Percentiles rank a stretch among this genome's conserved stretches.
Conservation (phyloP, 1,140 invertebrate genomes). For the Drosophila pectinifera region DNA sequence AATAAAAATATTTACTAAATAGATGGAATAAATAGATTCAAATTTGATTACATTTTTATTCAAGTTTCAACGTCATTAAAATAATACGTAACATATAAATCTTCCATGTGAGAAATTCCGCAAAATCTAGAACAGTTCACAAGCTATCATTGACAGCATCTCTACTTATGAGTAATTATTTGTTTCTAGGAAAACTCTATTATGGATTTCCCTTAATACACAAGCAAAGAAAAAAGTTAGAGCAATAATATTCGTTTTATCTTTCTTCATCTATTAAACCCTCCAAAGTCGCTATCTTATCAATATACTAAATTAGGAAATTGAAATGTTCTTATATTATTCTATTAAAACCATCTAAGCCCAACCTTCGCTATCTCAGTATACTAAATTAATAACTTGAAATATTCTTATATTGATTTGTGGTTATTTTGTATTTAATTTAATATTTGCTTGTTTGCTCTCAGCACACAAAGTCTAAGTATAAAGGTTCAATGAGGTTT, state of each 20-base stretch:
- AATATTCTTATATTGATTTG: too few relatives aligned
- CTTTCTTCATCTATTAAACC: background rate
- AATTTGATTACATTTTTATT: background rate
- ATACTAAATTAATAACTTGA: too few relatives aligned
- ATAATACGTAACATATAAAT: background rate
- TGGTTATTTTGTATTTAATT: too few relatives aligned
- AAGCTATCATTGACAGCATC: background rate
- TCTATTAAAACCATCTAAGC: too few relatives aligned
- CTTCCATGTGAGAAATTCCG: background rate
- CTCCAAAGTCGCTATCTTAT: constrained; percentile 2
- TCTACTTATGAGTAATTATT: background rate
- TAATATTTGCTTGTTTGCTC: too few relatives aligned
- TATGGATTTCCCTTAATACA: background rate
- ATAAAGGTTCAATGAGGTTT: background rate
- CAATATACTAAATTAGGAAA: constrained; percentile 5
- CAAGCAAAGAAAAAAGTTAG: background rate
- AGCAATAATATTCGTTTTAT: background rate
- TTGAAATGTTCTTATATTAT: constrained; percentile 6
- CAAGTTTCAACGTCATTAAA: too few relatives aligned
- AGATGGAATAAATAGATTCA: too few relatives aligned
- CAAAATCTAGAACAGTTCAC: background rate
- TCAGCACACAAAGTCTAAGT: too few relatives aligned
- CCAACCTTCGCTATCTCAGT: too few relatives aligned
- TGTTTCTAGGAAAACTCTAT: background rate
- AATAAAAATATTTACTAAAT: too few relatives aligned